Conservation (phyloP, 2,113 vertebrate genomes). For the Apteryx owenii region DNA sequence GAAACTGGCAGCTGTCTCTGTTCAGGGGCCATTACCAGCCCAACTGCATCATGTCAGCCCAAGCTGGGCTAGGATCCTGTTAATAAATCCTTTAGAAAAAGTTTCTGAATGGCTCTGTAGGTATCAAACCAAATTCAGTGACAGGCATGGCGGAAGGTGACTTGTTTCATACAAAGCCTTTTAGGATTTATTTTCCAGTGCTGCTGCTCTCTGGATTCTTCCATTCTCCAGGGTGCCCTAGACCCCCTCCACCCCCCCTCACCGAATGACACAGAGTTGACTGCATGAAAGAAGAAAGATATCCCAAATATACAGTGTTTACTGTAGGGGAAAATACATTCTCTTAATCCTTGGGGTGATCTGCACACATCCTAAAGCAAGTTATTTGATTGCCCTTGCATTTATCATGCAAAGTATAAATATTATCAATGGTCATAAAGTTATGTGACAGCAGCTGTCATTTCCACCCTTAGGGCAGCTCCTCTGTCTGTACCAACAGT, state of each 20-base stretch:
- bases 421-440: background rate
- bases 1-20: background rate
- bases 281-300: background rate
- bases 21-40: accelerated
- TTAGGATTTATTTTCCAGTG: background rate
- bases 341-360: background rate
- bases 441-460: background rate
- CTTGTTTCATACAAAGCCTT: background rate
- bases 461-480: background rate
- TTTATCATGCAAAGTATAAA: background rate
- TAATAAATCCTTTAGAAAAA: background rate
- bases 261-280: background rate
- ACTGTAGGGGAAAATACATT: background rate
- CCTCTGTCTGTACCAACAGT: background rate
- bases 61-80: background rate
- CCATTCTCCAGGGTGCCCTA: background rate
- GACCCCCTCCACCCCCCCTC: background rate
- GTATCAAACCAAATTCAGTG: background rate
- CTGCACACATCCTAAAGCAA: background rate
- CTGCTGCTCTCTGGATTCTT: background rate
- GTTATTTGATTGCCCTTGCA: background rate
- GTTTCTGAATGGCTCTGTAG: background rate
- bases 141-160: background rate
- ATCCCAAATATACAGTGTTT: background rate
- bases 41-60: background rate